These are phyloP conservation scores for Acrocephalus kingi DNA, from an alignment of 2,113 vertebrate genomes.

Conservation along the genomic window DNA sequence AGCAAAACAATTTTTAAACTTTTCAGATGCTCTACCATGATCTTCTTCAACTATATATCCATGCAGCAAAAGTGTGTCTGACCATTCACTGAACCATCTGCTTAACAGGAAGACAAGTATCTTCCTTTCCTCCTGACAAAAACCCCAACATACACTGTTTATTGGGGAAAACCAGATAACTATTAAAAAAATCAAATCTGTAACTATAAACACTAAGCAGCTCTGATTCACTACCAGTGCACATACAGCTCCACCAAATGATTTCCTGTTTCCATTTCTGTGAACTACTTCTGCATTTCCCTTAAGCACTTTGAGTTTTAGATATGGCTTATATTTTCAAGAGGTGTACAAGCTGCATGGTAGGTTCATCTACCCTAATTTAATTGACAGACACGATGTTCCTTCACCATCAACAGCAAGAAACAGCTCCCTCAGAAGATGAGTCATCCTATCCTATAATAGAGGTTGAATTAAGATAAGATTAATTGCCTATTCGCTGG, in stretches of 20 bases:
- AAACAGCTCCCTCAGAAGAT: conserved; percentile 30
- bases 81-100: background rate
- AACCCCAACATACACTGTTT: background rate
- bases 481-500: background rate
- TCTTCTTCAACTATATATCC: background rate
- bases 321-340: background rate
- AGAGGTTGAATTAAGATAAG: conserved; percentile 1
- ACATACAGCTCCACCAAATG: background rate
- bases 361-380: conserved; percentile 25
- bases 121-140: background rate
- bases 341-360: background rate
- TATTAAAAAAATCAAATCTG: background rate
- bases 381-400: conserved; percentile 29
- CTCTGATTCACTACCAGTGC: background rate
- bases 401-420: background rate
- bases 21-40: background rate
- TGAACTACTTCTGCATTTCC: background rate
- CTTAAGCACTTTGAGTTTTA: background rate
- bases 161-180: background rate
- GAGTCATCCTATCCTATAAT: conserved; percentile 29
- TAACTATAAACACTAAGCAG: background rate
- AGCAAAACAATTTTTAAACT: background rate
- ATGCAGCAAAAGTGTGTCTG: background rate
- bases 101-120: background rate
- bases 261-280: background rate